Conservation (phyloP, 2,113 vertebrate species). For the Hystrix cristata region DNA sequence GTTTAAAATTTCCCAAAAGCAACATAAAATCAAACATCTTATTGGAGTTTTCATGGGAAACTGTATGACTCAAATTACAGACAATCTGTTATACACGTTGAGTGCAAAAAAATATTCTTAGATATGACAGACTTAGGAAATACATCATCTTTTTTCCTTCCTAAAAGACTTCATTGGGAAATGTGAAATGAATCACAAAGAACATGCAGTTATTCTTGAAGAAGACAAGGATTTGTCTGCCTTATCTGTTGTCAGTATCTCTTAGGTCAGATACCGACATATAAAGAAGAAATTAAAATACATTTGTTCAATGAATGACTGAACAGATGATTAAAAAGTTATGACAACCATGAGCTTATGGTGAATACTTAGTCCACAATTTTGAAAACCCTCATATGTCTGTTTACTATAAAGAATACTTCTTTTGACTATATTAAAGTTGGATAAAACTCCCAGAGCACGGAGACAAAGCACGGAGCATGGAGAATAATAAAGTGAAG, state of each 20-base stretch:
- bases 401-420: background rate
- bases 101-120: background rate
- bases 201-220: background rate
- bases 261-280: background rate
- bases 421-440: background rate
- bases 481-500: background rate
- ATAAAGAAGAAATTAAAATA: background rate
- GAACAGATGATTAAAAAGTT: background rate
- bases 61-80: background rate
- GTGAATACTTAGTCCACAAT: background rate
- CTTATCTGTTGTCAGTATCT: background rate
- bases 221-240: background rate
- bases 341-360: background rate
- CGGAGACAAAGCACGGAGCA: background rate
- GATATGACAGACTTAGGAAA: background rate
- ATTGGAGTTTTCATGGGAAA: background rate
- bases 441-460: background rate
- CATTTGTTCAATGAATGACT: background rate
- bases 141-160: background rate
- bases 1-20: slow-evolving; percentile 32
- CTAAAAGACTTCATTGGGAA: background rate
- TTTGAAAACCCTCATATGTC: background rate
- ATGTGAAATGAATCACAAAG: background rate
- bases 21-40: slow-evolving; percentile 4
- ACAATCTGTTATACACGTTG: background rate